These are phyloP conservation scores for Podarcis cretensis DNA, from an alignment of 2,113 vertebrate genomes.

Conservation along the genomic window DNA sequence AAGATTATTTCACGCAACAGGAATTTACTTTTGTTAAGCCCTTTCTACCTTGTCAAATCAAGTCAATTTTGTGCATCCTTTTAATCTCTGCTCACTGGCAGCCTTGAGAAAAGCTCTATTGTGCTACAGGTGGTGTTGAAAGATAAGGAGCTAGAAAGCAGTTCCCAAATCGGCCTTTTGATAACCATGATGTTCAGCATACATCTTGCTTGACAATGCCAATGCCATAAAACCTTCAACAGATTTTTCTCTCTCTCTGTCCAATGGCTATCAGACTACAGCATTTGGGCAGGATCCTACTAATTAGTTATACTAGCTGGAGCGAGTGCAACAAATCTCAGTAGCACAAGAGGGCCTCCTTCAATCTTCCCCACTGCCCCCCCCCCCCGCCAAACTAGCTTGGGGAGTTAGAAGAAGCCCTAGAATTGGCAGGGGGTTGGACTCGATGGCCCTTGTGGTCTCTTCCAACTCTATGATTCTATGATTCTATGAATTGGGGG, in stretches of 20 bases:
- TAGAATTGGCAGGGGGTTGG: no score
- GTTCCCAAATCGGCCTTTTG: slow-evolving; percentile 23
- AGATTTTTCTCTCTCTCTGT: background rate
- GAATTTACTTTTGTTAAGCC: slow-evolving; percentile 59
- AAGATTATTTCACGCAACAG: slow-evolving; percentile 69
- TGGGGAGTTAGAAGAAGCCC: no score
- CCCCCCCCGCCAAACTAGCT: no score
- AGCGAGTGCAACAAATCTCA: no score
- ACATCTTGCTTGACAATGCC: background rate
- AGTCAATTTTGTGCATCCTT: slow-evolving; percentile 49
- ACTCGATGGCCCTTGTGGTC: no score
- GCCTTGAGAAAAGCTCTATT: background rate
- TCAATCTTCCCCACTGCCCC: no score
- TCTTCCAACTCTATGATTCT: no score
- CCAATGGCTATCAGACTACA: background rate
- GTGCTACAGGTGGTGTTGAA: slow-evolving; percentile 21
- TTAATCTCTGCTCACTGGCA: slow-evolving; percentile 56
- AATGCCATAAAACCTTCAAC: background rate
- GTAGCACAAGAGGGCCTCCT: no score
- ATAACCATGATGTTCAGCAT: slow-evolving; percentile 14
- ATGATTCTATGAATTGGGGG: no score
- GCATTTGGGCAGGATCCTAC: background rate
- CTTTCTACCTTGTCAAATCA: slow-evolving; percentile 51
- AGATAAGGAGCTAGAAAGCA: slow-evolving; percentile 24
- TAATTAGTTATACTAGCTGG: no score